These are phyloP conservation scores for Colossoma macropomum DNA, from an alignment of 2,113 vertebrate genomes.

Conservation along the genomic window DNA sequence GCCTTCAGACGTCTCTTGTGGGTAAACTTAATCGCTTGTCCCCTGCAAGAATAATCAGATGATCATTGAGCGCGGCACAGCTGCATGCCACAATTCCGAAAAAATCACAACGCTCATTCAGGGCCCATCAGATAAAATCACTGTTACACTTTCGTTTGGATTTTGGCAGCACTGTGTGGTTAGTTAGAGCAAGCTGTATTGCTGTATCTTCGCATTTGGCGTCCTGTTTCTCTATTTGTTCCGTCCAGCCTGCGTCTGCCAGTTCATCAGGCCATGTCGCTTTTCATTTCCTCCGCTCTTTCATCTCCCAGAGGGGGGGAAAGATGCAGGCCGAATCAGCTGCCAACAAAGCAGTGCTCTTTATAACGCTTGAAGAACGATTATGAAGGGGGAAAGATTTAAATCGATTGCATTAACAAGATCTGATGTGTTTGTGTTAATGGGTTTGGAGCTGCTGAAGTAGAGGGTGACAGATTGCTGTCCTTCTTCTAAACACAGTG, in stretches of 20 bases:
- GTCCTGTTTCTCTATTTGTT: not conserved
- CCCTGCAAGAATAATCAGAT: no score
- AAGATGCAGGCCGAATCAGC: no score
- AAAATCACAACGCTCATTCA: not conserved
- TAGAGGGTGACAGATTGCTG: not conserved
- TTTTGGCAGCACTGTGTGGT: not conserved
- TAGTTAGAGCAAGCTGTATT: not conserved
- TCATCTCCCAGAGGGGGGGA: not conserved
- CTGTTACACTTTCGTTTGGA: not conserved
- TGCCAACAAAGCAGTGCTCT: not conserved
- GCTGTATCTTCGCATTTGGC: not conserved
- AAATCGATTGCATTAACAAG: not conserved
- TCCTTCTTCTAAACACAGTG: not conserved
- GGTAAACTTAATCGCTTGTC: no score
- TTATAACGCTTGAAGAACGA: not conserved
- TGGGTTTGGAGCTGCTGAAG: not conserved
- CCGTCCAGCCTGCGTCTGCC: not conserved
- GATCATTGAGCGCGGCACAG: no score
- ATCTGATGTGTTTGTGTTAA: not conserved
- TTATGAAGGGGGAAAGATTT: not conserved
- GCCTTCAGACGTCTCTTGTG: no score
- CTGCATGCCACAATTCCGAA: no score
- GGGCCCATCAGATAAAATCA: not conserved
- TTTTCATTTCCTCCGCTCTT: constrained; percentile 37
- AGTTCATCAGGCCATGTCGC: constrained; percentile 18